A percentile compares a stretch with the other conserved stretches of the same genome.
Evolutionary conservation across 2,888 invertebrate genomes (phyloP).

Genomic region (Harpalus rufipes): DNA sequence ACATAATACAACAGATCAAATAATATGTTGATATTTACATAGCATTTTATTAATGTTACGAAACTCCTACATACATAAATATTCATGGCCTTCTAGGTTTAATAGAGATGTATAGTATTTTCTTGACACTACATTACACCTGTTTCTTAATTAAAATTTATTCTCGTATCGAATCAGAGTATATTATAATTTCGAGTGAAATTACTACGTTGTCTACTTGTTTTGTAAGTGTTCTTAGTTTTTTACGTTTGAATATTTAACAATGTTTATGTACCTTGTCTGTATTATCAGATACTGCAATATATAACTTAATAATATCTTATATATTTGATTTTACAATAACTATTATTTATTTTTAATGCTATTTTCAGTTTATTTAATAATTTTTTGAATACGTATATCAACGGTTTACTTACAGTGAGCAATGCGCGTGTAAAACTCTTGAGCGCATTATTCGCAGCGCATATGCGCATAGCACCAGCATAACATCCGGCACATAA

Average conservation of each 20-base stretch:
- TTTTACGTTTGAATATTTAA: slow-evolving; percentile 67
- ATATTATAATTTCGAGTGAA: slow-evolving; percentile 55
- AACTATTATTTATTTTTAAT: too few relatives aligned
- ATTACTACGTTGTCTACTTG: slow-evolving; percentile 56
- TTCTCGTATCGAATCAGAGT: slow-evolving; percentile 44
- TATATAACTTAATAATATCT: slow-evolving; percentile 64
- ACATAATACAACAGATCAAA: slow-evolving; percentile 58
- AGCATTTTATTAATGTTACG: slow-evolving; percentile 66
- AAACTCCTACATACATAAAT: slow-evolving; percentile 60
- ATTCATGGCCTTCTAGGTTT: slow-evolving; percentile 66
- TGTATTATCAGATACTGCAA: slow-evolving; percentile 66
- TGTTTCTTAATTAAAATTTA: slow-evolving; percentile 60
- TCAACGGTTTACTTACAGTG: too few relatives aligned
- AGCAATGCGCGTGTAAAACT: too few relatives aligned
- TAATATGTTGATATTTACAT: slow-evolving; percentile 63
- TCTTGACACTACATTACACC: slow-evolving; percentile 59
- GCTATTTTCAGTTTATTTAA: too few relatives aligned
- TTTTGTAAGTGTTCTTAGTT: slow-evolving; percentile 66
- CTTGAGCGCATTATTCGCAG: too few relatives aligned
- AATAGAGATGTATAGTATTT: slow-evolving; percentile 67
- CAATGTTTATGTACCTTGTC: slow-evolving; percentile 66
- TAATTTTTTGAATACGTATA: too few relatives aligned
- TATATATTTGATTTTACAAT: too few relatives aligned
- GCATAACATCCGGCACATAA: too few relatives aligned
- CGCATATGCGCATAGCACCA: too few relatives aligned